Percentiles rank a stretch among this genome's conserved stretches.
These are phyloP conservation scores for Polyergus mexicanus DNA, from an alignment of 1,140 invertebrate species.

Conservation along the genomic window DNA sequence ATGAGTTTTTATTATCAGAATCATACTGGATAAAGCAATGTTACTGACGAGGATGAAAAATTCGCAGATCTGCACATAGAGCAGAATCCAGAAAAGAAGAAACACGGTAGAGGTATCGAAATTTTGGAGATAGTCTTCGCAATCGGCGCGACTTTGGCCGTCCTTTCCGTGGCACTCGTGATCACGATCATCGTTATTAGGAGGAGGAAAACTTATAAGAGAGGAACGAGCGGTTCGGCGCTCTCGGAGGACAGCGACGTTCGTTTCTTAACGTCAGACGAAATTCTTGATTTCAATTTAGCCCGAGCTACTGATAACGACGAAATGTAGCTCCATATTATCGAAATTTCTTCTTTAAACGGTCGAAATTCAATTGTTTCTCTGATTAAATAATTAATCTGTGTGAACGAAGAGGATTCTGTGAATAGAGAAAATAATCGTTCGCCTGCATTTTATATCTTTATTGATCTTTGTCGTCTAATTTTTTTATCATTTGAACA, in stretches of 20 bases:
- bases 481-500: neutral
- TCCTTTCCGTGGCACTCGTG: conserved; percentile 70
- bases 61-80: conserved; percentile 69
- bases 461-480: neutral
- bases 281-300: conserved; percentile 87
- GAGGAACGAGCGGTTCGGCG: conserved; percentile 79
- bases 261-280: conserved; percentile 87
- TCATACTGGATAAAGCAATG: neutral
- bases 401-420: neutral
- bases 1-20: neutral
- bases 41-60: neutral
- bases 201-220: conserved; percentile 80
- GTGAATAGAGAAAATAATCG: neutral
- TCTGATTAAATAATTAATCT: neutral
- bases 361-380: conserved; percentile 13
- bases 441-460: neutral
- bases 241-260: conserved; percentile 87
- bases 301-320: conserved; percentile 83
- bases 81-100: conserved; percentile 69
- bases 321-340: conserved; percentile 48
- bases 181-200: conserved; percentile 76
- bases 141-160: conserved; percentile 77
- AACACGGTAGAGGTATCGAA: conserved; percentile 64
- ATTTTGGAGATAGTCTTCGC: conserved; percentile 77
- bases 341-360: conserved; percentile 5